A percentile compares a stretch with the other conserved stretches of the same genome.
phyloP scores from a whole-genome alignment of 1,140 invertebrate species.

The Delia radicum region DNA sequence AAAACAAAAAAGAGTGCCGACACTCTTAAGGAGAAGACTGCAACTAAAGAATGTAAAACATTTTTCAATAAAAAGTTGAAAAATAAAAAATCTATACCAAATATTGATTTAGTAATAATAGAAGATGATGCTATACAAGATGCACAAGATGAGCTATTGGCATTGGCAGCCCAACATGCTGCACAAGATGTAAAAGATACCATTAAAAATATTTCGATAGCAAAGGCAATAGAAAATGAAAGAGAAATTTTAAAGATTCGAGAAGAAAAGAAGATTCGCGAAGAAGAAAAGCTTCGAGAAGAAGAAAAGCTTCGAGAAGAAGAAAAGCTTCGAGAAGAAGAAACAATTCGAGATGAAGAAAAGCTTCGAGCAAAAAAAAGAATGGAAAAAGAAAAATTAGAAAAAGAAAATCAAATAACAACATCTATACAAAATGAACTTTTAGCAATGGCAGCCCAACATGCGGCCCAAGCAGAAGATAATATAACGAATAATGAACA shows the following conservation, averaged over 20 bases:
- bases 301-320: too few relatives aligned
- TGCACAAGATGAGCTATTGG: conserved; percentile 8
- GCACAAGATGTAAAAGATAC: neutral
- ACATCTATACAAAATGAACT: too few relatives aligned
- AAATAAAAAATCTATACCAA: neutral
- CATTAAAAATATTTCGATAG: neutral
- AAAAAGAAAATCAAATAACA: too few relatives aligned
- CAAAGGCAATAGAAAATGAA: neutral
- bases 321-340: neutral
- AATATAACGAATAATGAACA: too few relatives aligned
- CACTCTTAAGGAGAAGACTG: neutral
- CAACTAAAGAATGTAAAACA: neutral
- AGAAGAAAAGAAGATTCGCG: neutral
- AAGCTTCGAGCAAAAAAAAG: too few relatives aligned
- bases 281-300: neutral
- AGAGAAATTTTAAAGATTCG: neutral
- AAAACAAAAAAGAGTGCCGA: neutral
- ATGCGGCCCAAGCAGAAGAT: too few relatives aligned
- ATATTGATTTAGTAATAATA: neutral
- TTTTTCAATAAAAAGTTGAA: neutral
- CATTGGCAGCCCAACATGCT: neutral
- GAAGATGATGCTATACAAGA: neutral
- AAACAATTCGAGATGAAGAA: too few relatives aligned
- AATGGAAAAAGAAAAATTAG: too few relatives aligned
- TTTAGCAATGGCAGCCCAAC: too few relatives aligned